phyloP scores from a whole-genome alignment of 2,888 invertebrate species.

The Ectemnius lituratus region DNA sequence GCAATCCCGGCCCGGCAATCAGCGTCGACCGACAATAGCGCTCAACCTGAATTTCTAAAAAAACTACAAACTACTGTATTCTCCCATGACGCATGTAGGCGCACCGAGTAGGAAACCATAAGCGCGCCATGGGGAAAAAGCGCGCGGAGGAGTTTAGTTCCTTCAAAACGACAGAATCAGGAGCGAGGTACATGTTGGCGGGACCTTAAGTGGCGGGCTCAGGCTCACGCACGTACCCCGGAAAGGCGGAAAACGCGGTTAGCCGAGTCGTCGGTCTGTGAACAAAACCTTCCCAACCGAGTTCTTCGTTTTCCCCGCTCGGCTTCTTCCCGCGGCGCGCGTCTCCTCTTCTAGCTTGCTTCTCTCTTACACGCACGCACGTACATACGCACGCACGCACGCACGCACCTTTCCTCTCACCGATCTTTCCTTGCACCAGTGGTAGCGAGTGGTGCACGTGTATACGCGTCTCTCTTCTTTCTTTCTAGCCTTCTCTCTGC shows the following conservation, averaged over 20 bases:
- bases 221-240: slow-evolving; percentile 56
- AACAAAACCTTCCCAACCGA: slow-evolving; percentile 40
- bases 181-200: slow-evolving; percentile 53
- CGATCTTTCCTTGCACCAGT: too few species aligned
- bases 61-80: not conserved
- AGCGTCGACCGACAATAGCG: slow-evolving; percentile 55
- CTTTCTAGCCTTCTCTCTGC: slow-evolving; percentile 10
- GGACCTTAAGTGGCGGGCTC: slow-evolving; percentile 55
- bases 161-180: slow-evolving; percentile 47
- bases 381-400: too few species aligned
- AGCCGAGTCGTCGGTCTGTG: slow-evolving; percentile 59
- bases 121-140: slow-evolving; percentile 37
- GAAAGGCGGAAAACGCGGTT: slow-evolving; percentile 57
- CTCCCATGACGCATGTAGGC: not conserved
- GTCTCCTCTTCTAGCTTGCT: not conserved
- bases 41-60: slow-evolving; percentile 71
- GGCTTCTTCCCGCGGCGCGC: not conserved
- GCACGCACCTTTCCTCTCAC: too few species aligned
- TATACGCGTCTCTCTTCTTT: too few species aligned
- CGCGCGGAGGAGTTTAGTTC: slow-evolving; percentile 55
- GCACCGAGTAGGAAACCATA: not conserved
- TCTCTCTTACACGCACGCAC: too few species aligned
- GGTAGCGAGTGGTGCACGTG: too few species aligned
- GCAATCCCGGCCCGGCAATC: slow-evolving; percentile 51
- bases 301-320: not conserved